Conservation (phyloP, 2,113 vertebrate species). For the Propithecus coquereli region DNA sequence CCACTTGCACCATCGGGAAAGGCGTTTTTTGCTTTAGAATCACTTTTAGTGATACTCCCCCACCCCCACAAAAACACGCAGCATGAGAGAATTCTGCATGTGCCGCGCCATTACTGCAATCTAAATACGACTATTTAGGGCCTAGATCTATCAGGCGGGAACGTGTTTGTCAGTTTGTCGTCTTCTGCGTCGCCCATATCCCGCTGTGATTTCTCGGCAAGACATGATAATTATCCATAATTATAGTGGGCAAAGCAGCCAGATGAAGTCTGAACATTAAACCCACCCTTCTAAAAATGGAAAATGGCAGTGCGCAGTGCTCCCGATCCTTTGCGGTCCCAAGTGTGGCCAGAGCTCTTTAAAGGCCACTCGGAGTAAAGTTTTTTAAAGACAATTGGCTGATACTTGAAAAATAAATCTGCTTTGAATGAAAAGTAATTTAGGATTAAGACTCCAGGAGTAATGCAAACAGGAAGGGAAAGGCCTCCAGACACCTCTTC, state of each 20-base stretch:
- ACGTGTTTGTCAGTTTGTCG: not conserved
- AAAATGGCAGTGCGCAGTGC: rapidly evolving
- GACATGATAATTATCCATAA: conserved; percentile 28
- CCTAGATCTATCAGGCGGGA: not conserved
- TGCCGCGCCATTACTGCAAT: not conserved
- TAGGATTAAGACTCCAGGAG: not conserved
- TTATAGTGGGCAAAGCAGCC: not conserved
- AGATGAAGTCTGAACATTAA: not conserved
- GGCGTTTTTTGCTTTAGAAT: not conserved
- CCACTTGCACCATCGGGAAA: not conserved
- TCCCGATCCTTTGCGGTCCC: not conserved
- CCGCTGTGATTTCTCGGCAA: conserved; percentile 22
- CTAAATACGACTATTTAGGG: not conserved
- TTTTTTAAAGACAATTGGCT: not conserved
- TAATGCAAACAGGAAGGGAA: conserved; percentile 4
- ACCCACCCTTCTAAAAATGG: not conserved
- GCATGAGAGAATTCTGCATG: not conserved
- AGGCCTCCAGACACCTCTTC: not conserved
- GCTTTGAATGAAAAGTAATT: not conserved
- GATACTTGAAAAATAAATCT: conserved; percentile 4
- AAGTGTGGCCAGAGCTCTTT: not conserved
- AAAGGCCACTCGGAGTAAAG: not conserved
- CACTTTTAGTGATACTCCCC: not conserved
- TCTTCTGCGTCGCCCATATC: not conserved
- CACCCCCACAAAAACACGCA: not conserved